Evolutionary conservation across 2,888 invertebrate species (phyloP), one percentile per base, ranked within the genome.

Genomic region (Drosophila silvestris): DNA sequence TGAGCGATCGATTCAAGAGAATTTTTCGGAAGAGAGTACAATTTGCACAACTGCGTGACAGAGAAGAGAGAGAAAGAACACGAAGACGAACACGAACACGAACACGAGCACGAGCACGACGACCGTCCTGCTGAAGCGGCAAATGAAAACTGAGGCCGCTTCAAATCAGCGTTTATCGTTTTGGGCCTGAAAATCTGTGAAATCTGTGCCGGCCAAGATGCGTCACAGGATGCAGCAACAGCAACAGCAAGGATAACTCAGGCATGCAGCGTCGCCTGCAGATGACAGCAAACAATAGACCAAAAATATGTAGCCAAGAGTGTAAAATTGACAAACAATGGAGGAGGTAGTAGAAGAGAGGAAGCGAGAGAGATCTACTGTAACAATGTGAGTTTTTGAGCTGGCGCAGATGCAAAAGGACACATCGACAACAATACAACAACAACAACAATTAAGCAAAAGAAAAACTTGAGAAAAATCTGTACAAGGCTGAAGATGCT

Each of bases 301-400:
- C 57, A 74, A 86, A 77, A 74, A 57, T 57, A 57, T 85, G 73
- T 74, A 66, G 78, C 85, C 67, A 82, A 74, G 72, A 88, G 82
- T 82, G 85, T 74, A 84, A 89, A 86, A 87, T 87, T 76, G 81
- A 75, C 82, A 89, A 81, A 89, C 86, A 89, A 88, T 79, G 76
- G 74, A 50, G 57, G 51, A 61, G 51, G 57, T 56, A 51, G 44
- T 52, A 51, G 37, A 41, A 53, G 50, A 35, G 57, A 58, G 59
- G 44, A 19, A 14, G 47, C 41, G 41, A 61, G 57, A 33, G 44
- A 44, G 65, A 83, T 87, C 87, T 76, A 73, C 22, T 70, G 57
- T 58, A 81, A 79, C 85, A 83, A 73, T 69, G 74, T 39, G 50
- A 69, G 22, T 50, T 51, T 39, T 32, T 50, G 61, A 57, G 63